Conservation (phyloP, 2,888 invertebrate species). For the Sialis fuliginosa region DNA sequence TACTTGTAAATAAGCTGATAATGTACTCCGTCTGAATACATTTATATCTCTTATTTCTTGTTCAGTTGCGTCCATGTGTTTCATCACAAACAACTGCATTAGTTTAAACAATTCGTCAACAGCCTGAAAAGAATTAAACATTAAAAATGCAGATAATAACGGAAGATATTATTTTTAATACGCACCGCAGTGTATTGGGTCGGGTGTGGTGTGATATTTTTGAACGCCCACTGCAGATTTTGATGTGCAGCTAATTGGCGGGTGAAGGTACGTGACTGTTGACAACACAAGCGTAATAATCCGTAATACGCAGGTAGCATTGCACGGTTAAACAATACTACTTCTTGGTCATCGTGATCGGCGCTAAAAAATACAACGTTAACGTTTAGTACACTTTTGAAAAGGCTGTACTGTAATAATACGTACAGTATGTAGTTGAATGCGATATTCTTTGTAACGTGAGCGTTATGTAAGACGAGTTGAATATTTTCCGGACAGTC, state of each 20-base stretch:
- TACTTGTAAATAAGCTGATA: conserved; percentile 74
- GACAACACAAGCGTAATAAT: conserved; percentile 74
- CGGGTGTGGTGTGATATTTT: conserved; percentile 91
- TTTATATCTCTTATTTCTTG: conserved; percentile 69
- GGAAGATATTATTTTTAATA: conserved; percentile 4
- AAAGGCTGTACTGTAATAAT: neutral
- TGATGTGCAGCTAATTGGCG: conserved; percentile 79
- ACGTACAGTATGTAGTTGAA: conserved; percentile 91
- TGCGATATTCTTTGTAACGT: conserved; percentile 85
- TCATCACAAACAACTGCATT: conserved; percentile 76
- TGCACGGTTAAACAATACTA: conserved; percentile 80
- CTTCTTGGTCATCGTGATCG: conserved; percentile 92
- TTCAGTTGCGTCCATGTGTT: conserved; percentile 58
- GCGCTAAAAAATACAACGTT: conserved; percentile 39
- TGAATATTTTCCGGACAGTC: conserved; percentile 90
- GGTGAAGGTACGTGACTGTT: conserved; percentile 72
- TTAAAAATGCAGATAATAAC: conserved; percentile 1
- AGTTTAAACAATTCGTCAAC: conserved; percentile 83
- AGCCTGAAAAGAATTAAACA: conserved; percentile 31
- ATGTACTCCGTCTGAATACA: conserved; percentile 65
- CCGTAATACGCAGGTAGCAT: conserved; percentile 91
- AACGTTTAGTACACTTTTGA: conserved; percentile 1
- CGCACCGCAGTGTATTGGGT: conserved; percentile 70
- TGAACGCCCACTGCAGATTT: conserved; percentile 92
- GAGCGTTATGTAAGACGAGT: conserved; percentile 68